A percentile compares a stretch with the other conserved stretches of the same genome.
phyloP scores from a whole-genome alignment of 1,140 invertebrate genomes.

The Trichomalopsis sarcophagae region DNA sequence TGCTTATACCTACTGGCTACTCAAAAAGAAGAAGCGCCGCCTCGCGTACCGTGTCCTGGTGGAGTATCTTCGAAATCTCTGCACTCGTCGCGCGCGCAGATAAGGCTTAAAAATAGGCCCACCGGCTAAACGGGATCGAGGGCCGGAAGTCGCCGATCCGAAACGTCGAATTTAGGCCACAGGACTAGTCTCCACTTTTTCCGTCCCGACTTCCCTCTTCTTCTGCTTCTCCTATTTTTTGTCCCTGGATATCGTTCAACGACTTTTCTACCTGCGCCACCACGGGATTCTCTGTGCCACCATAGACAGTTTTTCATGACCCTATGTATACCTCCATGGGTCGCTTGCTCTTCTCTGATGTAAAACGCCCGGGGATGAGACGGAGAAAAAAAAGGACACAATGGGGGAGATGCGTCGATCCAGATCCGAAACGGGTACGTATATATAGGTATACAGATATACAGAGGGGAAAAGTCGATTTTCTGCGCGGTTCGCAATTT shows the following conservation, averaged over 20 bases:
- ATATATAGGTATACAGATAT: conserved; percentile 49
- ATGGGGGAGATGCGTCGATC: background rate
- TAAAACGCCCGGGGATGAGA: background rate
- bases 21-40: background rate
- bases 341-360: no score
- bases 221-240: background rate
- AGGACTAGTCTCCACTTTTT: conserved; percentile 15
- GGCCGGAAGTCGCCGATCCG: conserved; percentile 35
- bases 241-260: conserved; percentile 64
- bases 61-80: background rate
- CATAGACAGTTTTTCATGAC: background rate
- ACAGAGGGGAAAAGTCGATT: conserved; percentile 36
- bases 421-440: background rate
- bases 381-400: background rate
- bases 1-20: background rate
- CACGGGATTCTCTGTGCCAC: background rate
- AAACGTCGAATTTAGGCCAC: conserved; percentile 15
- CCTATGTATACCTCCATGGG: background rate
- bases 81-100: background rate
- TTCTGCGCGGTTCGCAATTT: conserved; percentile 47
- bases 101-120: background rate
- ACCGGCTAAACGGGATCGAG: conserved; percentile 4
- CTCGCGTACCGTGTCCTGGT: background rate
- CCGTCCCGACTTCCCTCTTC: background rate
- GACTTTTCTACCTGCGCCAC: conserved; percentile 65